Evolutionary conservation across 2,113 vertebrate species (phyloP).

Genomic region (Scomber scombrus): DNA sequence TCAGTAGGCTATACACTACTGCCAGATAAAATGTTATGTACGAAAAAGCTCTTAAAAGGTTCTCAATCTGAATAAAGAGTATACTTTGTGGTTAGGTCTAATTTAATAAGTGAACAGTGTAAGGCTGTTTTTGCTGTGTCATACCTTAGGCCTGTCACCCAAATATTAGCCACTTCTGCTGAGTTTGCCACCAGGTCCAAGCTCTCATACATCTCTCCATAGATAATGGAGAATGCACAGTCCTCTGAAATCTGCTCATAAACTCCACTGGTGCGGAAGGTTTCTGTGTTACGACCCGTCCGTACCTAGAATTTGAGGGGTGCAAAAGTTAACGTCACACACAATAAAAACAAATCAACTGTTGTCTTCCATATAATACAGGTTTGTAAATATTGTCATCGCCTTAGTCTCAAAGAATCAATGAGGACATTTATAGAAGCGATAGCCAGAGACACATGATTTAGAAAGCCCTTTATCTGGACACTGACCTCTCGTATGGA

Average conservation of each 20-base stretch:
- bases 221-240: constrained; percentile 94
- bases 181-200: constrained; percentile 94
- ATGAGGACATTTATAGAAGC: constrained; percentile 8
- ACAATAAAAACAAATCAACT: constrained; percentile 28
- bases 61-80: no score
- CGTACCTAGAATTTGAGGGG: constrained; percentile 78
- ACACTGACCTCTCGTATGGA: constrained; percentile 91
- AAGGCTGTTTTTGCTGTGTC: constrained; percentile 8
- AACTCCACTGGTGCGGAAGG: constrained; percentile 94
- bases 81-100: background rate
- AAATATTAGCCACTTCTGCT: constrained; percentile 94
- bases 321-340: background rate
- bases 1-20: background rate
- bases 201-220: constrained; percentile 93
- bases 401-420: constrained; percentile 10
- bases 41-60: no score
- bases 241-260: constrained; percentile 97
- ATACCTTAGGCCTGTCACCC: constrained; percentile 95
- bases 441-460: background rate
- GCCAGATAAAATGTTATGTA: background rate
- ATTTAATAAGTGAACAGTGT: background rate
- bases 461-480: background rate
- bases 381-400: constrained; percentile 17
- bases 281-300: constrained; percentile 95
- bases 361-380: background rate